Percentiles rank a stretch among this genome's conserved stretches.
Evolutionary conservation across 1,140 invertebrate species (phyloP).

Genomic region (Rhysida immarginata): DNA sequence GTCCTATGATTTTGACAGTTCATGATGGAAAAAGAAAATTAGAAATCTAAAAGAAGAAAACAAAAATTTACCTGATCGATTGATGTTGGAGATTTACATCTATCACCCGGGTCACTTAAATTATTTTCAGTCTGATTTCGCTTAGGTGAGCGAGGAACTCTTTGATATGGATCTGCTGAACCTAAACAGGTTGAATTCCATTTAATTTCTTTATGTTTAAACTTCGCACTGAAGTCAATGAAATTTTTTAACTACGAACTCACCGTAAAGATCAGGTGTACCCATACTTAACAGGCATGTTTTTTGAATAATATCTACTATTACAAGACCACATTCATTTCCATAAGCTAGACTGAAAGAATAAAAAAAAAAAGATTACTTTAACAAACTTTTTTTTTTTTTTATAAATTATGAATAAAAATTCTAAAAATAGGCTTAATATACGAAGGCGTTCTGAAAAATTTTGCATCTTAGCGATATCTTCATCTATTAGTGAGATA

Average conservation of each 20-base stretch:
- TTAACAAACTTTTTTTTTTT: no score
- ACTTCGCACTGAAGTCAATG: background rate
- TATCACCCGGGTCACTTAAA: slow-evolving; percentile 39
- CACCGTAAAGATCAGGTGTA: slow-evolving; percentile 63
- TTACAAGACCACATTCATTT: slow-evolving; percentile 82
- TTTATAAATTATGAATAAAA: no score
- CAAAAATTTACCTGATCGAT: slow-evolving; percentile 67
- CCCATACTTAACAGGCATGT: slow-evolving; percentile 60
- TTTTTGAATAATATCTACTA: slow-evolving; percentile 88
- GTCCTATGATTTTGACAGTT: no score
- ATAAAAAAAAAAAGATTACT: no score
- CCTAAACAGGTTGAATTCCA: slow-evolving; percentile 20
- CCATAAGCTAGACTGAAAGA: slow-evolving; percentile 76
- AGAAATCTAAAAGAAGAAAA: no score
- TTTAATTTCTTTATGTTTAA: background rate
- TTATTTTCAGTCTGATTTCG: slow-evolving; percentile 25
- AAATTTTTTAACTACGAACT: slow-evolving; percentile 6
- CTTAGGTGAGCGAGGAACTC: slow-evolving; percentile 68
- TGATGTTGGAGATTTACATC: slow-evolving; percentile 67
- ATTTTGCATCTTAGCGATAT: no score
- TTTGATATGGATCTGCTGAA: slow-evolving; percentile 67
- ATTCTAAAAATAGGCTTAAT: no score
- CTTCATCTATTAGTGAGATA: no score
- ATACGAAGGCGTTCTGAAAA: no score
- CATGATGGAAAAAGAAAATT: no score